Percentiles rank a stretch among this genome's conserved stretches.
Evolutionary conservation across 2,888 invertebrate genomes (phyloP).

Genomic region (Slavum lentiscoides): DNA sequence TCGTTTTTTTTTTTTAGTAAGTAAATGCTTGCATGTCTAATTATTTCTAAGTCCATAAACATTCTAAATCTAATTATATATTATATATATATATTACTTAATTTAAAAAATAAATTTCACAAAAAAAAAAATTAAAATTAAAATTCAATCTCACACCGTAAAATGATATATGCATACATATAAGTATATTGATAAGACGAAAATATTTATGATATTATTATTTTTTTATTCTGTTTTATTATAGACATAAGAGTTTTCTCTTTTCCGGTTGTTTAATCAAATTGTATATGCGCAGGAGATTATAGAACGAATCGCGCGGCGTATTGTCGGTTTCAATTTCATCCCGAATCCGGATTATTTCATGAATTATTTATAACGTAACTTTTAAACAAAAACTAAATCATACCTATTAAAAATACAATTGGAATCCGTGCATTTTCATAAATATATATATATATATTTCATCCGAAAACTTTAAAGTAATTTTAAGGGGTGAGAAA

Average conservation of each 20-base stretch:
- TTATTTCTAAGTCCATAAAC: no score
- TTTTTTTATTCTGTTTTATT: neutral
- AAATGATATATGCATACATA: no score
- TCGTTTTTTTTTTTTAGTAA: no score
- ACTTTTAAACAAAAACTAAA: constrained; percentile 38
- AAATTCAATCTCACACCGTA: no score
- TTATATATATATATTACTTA: no score
- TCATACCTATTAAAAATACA: constrained; percentile 38
- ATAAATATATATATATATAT: constrained; percentile 6
- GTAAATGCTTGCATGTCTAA: no score
- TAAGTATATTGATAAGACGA: neutral
- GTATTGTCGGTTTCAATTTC: constrained; percentile 31
- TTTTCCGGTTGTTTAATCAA: constrained; percentile 27
- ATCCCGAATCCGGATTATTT: constrained; percentile 4
- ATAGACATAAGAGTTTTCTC: neutral
- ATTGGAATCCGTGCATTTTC: constrained; percentile 14
- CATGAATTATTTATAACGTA: constrained; percentile 44
- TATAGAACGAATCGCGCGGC: neutral
- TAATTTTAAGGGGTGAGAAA: neutral
- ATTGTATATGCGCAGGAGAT: neutral
- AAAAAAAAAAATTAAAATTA: no score
- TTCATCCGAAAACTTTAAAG: constrained; percentile 5
- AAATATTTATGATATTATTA: neutral
- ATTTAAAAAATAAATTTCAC: no score
- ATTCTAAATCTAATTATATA: no score